Conservation (phyloP, 2,797 vertebrate genomes). For the Catharus ustulatus region DNA sequence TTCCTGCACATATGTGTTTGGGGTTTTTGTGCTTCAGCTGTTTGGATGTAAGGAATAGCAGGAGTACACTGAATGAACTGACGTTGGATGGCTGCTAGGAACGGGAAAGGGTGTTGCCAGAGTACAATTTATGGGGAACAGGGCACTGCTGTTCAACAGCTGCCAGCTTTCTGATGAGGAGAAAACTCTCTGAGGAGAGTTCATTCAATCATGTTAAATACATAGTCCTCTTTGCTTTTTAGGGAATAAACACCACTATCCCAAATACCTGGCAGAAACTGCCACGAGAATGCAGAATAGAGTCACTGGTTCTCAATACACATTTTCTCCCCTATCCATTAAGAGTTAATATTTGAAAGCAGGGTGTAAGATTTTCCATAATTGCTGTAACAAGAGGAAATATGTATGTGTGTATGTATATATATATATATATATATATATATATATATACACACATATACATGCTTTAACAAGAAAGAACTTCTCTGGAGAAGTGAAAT, state of each 20-base stretch:
- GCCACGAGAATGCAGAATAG: not conserved
- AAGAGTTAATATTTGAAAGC: not conserved
- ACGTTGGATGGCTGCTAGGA: not conserved
- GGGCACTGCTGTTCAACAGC: not conserved
- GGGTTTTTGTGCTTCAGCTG: not conserved
- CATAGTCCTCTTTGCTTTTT: not conserved
- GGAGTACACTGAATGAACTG: not conserved
- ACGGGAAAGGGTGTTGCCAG: not conserved
- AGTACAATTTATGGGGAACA: not conserved
- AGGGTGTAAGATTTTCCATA: not conserved
- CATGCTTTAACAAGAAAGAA: not conserved
- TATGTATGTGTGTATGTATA: fast-evolving
- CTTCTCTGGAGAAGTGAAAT: not conserved
- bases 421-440: no score
- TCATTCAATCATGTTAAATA: not conserved
- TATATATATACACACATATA: no score
- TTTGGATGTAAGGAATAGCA: not conserved
- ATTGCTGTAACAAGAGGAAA: not conserved
- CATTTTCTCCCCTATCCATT: not conserved
- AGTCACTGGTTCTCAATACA: not conserved
- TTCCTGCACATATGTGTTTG: not conserved
- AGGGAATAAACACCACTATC: not conserved
- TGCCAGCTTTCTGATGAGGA: not conserved
- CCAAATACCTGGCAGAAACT: not conserved
- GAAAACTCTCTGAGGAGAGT: not conserved